Base-by-base conservation (phyloP, 2,888 invertebrate species). In the Fragum sueziense region DNA sequence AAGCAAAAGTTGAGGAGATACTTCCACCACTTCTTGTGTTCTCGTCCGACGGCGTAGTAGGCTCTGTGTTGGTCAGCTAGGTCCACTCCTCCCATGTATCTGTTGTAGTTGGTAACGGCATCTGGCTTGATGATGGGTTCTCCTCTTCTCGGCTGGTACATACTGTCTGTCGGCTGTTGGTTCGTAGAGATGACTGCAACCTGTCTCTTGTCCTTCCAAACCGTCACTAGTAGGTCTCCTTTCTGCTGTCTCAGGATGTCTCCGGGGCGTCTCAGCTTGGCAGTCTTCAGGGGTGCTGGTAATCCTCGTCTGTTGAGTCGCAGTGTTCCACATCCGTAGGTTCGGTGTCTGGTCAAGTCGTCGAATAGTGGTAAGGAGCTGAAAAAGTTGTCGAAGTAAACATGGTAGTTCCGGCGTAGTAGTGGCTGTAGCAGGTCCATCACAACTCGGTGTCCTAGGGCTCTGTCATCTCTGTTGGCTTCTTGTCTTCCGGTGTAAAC, bases 1-100 rank as follows among this genome's bases (percentile, higher is more conserved):
- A n/a, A n/a, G n/a, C n/a, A n/a, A n/a, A n/a, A n/a, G n/a, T n/a
- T n/a, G n/a, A n/a, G n/a, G n/a, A n/a, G n/a, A n/a, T n/a, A n/a
- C n/a, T n/a, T n/a, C n/a, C 77, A 77, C 72, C 73, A 77, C 62
- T 77, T 77, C 31, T 52, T 29, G 1, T n/a, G 17, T 72, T 78
- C 74, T 22, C 65, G 59, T 20, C 41, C 61, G 6, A 69, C 37
- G 17, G 37, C 47, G 37, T 79, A 79, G 29, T 65, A 33, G 25
- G 70, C 70, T 34, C 78, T 74, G 7, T 75, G 70, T 59, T 75
- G 71, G 62, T 82, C 82, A 7, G 82, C 74, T 31, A 74, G 75
- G 52, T 82, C 82, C 7, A 79, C 79, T 29, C 82, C n/a, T n/a
- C n/a, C n/a, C n/a, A n/a, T n/a, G n/a, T n/a, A n/a, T n/a, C n/a